Conservation (phyloP, 2,113 vertebrate species). For the Tachysurus fulvidraco region DNA sequence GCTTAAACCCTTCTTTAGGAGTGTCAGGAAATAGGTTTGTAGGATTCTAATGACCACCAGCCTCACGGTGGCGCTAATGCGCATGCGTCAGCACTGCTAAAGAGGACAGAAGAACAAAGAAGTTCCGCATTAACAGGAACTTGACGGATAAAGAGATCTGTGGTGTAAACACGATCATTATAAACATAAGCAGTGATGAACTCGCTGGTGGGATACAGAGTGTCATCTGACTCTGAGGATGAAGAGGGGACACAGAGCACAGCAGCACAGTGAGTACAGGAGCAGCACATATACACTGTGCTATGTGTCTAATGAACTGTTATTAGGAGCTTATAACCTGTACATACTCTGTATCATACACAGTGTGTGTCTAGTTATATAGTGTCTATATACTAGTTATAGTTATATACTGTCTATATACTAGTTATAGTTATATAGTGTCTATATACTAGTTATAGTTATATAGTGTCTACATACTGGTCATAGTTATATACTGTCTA, state of each 20-base stretch:
- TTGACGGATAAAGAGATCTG: not conserved
- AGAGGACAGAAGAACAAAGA: not conserved
- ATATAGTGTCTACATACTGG: no score
- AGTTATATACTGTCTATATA: no score
- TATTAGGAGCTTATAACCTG: no score
- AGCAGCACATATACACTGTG: no score
- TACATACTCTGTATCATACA: no score
- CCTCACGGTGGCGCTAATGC: not conserved
- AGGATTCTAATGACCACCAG: not conserved
- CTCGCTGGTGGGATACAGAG: constrained; percentile 72
- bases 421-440: no score
- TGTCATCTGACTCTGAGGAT: constrained; percentile 73
- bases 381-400: no score
- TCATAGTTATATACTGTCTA: no score
- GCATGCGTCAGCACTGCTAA: not conserved
- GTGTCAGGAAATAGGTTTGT: no score
- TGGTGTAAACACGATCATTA: not conserved
- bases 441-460: no score
- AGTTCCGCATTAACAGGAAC: not conserved
- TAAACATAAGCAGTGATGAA: constrained; percentile 53
- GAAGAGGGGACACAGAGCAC: constrained; percentile 61
- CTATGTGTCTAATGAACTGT: not conserved
- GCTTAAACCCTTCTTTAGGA: no score
- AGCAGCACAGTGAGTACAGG: constrained; percentile 2
- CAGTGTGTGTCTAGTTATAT: no score